phyloP scores from a whole-genome alignment of 2,113 vertebrate species.

The Mellivora capensis region DNA sequence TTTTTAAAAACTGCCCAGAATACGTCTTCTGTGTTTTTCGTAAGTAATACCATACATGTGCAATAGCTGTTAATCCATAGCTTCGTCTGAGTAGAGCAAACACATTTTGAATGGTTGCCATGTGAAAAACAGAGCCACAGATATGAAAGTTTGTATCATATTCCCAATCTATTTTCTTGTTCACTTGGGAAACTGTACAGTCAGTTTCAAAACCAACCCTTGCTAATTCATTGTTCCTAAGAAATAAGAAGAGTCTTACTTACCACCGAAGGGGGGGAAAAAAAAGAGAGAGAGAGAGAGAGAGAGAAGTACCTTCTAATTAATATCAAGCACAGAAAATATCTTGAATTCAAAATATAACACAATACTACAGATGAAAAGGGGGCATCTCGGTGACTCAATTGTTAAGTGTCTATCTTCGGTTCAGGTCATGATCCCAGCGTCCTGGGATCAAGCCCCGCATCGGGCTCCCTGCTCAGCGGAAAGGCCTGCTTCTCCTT shows the following conservation, averaged over 20 bases:
- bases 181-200: not conserved
- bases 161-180: conserved; percentile 15
- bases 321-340: not conserved
- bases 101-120: not conserved
- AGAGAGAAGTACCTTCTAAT: not conserved
- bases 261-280: not conserved
- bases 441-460: no score
- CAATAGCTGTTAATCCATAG: not conserved
- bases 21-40: not conserved
- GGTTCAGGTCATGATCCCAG: no score
- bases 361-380: conserved; percentile 2
- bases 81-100: not conserved
- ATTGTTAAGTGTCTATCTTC: no score
- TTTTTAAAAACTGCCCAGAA: not conserved
- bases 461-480: no score
- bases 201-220: not conserved
- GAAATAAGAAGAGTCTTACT: not conserved
- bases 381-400: no score
- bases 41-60: not conserved
- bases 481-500: no score
- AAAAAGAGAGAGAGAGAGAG: not conserved
- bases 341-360: conserved; percentile 10
- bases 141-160: not conserved
- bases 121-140: not conserved
- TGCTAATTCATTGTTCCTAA: not conserved